Percentiles rank a stretch among this genome's conserved stretches.
phyloP scores from a whole-genome alignment of 2,888 invertebrate species.

The Drosophila maculinotata region DNA sequence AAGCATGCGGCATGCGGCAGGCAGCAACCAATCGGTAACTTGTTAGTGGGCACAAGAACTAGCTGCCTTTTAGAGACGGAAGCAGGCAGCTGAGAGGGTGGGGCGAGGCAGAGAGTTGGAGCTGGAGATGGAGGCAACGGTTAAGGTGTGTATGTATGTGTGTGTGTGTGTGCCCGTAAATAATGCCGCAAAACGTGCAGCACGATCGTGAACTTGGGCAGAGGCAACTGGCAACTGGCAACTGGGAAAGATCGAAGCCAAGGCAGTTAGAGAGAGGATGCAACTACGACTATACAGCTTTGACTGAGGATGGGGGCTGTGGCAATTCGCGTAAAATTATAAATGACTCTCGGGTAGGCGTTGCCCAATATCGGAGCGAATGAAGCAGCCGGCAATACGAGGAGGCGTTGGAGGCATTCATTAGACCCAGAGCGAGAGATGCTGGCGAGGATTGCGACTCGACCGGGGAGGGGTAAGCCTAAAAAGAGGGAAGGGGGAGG shows the following conservation, averaged over 20 bases:
- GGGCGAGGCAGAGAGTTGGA: not conserved
- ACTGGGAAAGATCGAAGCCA: slow-evolving; percentile 35
- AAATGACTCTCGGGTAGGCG: slow-evolving; percentile 73
- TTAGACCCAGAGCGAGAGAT: slow-evolving; percentile 53
- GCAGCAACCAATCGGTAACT: slow-evolving; percentile 69
- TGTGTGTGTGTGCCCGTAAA: slow-evolving; percentile 63
- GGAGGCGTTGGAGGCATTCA: slow-evolving; percentile 69
- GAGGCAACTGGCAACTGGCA: too few species aligned
- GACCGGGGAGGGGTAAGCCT: slow-evolving; percentile 4
- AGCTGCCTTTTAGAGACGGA: slow-evolving; percentile 17
- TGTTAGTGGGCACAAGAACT: slow-evolving; percentile 58
- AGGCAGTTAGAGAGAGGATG: slow-evolving; percentile 26
- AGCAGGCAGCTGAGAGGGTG: slow-evolving; percentile 4
- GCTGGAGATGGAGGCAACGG: slow-evolving; percentile 9
- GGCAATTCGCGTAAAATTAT: slow-evolving; percentile 69
- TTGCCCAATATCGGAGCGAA: slow-evolving; percentile 71
- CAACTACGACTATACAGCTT: slow-evolving; percentile 23
- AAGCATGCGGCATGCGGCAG: slow-evolving; percentile 21
- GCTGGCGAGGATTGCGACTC: slow-evolving; percentile 31
- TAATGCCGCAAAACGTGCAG: slow-evolving; percentile 72
- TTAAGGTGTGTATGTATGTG: too few species aligned
- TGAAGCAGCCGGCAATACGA: slow-evolving; percentile 57
- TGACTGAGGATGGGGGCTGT: slow-evolving; percentile 37
- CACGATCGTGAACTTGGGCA: slow-evolving; percentile 71
- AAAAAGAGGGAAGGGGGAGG: too few species aligned